Evolutionary conservation across 1,140 invertebrate genomes (phyloP), one percentile per base, ranked within the genome.

Genomic region (Leptestheria dahalacensis): DNA sequence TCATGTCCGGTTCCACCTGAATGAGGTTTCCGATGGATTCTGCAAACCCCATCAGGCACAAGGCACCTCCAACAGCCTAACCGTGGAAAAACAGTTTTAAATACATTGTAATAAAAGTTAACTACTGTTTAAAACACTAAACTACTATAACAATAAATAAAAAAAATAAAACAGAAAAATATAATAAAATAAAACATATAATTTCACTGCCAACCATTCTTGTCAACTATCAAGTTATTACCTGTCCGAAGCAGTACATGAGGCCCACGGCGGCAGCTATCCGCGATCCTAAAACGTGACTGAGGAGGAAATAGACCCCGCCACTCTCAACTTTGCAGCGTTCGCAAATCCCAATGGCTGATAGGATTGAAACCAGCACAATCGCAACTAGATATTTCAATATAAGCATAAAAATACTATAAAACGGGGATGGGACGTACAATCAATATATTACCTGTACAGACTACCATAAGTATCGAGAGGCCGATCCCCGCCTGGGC

Each of bases 261-360:
- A 97, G 73, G 50, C 92, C 92, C 18, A 97, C 77, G 51, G 92
- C 83, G 18, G 90, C 91, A 9, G 91, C 94, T 69, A 94, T 84
- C 68, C 89, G 79, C 3, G 89, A 90, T 41, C 94, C 94, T 10
- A 97, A 73, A 2, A 96, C 92, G 70, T 97, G 91, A 0, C 91
- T 88, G 33, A 97, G 72, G 50, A 97, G 76, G 73, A 95, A 95
- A 73, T 97, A 97, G 15, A 97, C 90, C 25, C 93, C 93, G 26
- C 93, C 93, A 75, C 88, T 92, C 74, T 91, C 88, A 66, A 96
- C 85, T 63, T 89, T 80, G 74, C 91, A 94, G 70, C 92, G 73
- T 74, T 97, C 91, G 75, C 91, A 95, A 66, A 97, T 94, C 48
- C 92, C 93, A 55, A 97, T 89, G 26, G 91, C 91, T 68, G 91